Evolutionary conservation across 2,797 vertebrate genomes (phyloP).

Genomic region (Phrynocephalus guinanensis): DNA sequence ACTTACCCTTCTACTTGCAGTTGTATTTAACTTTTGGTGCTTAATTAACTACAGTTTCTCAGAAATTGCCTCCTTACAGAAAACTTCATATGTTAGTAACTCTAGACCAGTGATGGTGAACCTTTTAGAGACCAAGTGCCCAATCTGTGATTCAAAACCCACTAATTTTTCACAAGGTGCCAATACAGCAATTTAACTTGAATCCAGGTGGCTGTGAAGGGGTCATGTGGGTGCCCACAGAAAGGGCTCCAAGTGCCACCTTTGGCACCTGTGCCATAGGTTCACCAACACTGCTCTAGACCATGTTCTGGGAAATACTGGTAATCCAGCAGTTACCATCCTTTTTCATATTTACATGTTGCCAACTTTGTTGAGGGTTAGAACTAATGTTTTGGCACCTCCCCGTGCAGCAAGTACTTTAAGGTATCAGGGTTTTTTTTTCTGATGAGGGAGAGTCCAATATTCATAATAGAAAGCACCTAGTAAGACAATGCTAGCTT

Average conservation of each 20-base stretch:
- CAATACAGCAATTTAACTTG: too few species aligned
- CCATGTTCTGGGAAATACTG: not conserved
- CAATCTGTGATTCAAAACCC: too few species aligned
- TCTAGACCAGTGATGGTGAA: not conserved
- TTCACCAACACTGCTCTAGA: not conserved
- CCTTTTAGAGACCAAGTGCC: too few species aligned
- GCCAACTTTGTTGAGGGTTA: not conserved
- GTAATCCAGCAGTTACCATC: not conserved
- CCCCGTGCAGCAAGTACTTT: not conserved
- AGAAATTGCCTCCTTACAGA: not conserved
- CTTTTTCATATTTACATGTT: too few species aligned
- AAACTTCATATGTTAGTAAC: not conserved
- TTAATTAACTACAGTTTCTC: not conserved
- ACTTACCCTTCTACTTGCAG: not conserved
- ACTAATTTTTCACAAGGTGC: too few species aligned
- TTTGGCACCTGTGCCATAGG: too few species aligned
- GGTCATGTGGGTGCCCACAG: too few species aligned
- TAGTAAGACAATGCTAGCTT: not conserved
- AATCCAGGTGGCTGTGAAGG: too few species aligned
- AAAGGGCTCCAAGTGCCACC: too few species aligned
- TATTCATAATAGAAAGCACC: not conserved
- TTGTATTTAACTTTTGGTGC: not conserved
- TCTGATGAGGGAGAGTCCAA: too few species aligned
- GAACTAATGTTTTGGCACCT: not conserved
- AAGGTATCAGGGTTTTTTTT: not conserved